Conservation (phyloP, 2,113 vertebrate genomes). For the Tetrax tetrax region DNA sequence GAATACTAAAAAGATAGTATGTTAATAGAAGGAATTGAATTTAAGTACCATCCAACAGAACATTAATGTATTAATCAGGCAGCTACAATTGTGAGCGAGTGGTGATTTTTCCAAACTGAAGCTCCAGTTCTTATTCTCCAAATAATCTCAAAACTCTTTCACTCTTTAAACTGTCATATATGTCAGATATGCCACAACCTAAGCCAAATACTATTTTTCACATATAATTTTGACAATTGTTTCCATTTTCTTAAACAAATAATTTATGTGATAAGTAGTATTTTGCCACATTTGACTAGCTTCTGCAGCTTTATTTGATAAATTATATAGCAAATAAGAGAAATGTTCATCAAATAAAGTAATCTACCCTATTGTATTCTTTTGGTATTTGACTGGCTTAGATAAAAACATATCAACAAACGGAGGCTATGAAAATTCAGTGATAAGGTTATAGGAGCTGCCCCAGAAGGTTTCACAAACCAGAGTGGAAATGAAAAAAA, state of each 20-base stretch:
- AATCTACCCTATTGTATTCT: not conserved
- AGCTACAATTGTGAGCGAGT: not conserved
- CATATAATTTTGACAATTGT: not conserved
- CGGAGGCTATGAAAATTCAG: not conserved
- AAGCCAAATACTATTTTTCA: not conserved
- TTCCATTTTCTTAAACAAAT: not conserved
- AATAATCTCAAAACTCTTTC: not conserved
- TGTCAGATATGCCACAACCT: not conserved
- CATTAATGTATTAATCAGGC: not conserved
- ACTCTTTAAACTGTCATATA: not conserved
- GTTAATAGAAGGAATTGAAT: not conserved
- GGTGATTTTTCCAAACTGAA: not conserved
- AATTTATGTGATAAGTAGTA: not conserved
- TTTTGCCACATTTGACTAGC: not conserved
- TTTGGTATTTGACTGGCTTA: not conserved
- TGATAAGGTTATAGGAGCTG: not conserved
- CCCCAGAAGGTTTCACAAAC: not conserved
- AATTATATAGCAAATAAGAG: conserved; percentile 15
- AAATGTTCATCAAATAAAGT: not conserved
- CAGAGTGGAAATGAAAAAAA: not conserved
- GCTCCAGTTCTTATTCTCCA: not conserved
- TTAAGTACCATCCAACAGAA: not conserved
- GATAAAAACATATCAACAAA: not conserved
- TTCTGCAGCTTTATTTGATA: not conserved
- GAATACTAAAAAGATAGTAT: not conserved